These are phyloP conservation scores for Diarsia dahlii DNA, from an alignment of 2,888 invertebrate genomes.

Conservation along the genomic window DNA sequence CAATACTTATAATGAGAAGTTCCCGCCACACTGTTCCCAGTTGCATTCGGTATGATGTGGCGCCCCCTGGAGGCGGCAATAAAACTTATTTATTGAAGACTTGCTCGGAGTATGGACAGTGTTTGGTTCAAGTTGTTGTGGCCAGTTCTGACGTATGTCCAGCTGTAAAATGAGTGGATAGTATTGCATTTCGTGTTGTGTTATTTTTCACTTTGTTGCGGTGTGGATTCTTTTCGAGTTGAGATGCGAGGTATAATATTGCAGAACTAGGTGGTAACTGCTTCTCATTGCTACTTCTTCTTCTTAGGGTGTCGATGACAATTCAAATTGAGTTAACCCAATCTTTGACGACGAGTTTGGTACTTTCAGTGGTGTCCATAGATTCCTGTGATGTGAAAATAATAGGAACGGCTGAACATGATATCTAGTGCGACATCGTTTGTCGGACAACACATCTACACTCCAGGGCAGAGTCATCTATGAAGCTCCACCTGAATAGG, in stretches of 20 bases:
- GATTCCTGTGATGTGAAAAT: too few relatives aligned
- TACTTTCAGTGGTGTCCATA: too few relatives aligned
- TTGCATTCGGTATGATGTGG: conserved; percentile 62
- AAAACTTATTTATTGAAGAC: conserved; percentile 64
- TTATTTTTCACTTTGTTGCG: conserved; percentile 4
- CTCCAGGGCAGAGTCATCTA: too few relatives aligned
- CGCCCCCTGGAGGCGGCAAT: conserved; percentile 45
- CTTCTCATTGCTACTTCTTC: too few relatives aligned
- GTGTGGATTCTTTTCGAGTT: neutral
- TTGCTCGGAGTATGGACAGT: conserved; percentile 33
- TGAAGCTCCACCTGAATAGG: too few relatives aligned
- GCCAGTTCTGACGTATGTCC: conserved; percentile 44
- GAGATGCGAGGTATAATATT: neutral
- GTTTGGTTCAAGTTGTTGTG: conserved; percentile 32
- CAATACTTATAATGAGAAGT: conserved; percentile 75
- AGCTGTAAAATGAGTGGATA: conserved; percentile 15
- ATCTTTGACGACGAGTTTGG: too few relatives aligned
- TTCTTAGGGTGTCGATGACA: too few relatives aligned
- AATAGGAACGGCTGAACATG: too few relatives aligned
- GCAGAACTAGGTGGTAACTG: neutral
- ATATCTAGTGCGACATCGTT: too few relatives aligned
- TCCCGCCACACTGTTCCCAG: conserved; percentile 47
- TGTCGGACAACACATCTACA: too few relatives aligned
- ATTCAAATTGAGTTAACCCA: too few relatives aligned
- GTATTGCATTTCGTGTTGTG: conserved; percentile 24